These are phyloP conservation scores for Colius striatus DNA, from an alignment of 2,113 vertebrate species.

Conservation along the genomic window DNA sequence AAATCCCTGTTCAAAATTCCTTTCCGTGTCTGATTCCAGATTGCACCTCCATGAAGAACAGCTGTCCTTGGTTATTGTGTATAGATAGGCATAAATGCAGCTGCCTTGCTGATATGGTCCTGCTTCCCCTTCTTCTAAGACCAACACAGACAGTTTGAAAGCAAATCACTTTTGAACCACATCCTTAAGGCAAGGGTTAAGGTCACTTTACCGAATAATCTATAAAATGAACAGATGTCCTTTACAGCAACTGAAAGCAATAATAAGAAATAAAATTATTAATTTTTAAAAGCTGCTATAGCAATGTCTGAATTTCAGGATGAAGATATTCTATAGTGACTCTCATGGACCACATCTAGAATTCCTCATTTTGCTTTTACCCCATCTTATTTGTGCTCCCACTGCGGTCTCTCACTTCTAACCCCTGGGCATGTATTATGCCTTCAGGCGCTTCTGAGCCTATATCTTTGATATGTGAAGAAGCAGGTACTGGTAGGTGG, in stretches of 20 bases:
- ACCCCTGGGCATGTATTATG: background rate
- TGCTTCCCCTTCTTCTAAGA: background rate
- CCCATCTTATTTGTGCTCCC: background rate
- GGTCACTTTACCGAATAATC: background rate
- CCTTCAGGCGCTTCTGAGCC: background rate
- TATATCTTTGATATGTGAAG: background rate
- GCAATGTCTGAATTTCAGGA: background rate
- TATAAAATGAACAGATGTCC: background rate
- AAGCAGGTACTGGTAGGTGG: background rate
- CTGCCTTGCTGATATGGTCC: background rate
- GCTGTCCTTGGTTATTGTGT: background rate
- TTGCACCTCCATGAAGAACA: background rate
- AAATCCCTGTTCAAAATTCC: background rate
- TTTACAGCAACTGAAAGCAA: background rate
- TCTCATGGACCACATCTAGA: background rate
- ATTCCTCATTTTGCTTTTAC: background rate
- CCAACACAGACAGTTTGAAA: background rate
- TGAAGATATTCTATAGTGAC: background rate
- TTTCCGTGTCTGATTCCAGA: background rate
- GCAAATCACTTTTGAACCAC: background rate
- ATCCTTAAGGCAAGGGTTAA: background rate
- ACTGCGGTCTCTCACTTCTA: background rate
- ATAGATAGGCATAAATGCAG: background rate
- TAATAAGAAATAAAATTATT: background rate
- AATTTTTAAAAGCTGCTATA: background rate